Percentiles rank a stretch among this genome's conserved stretches.
Conservation (phyloP, 2,888 invertebrate species). For the Leuctra nigra region DNA sequence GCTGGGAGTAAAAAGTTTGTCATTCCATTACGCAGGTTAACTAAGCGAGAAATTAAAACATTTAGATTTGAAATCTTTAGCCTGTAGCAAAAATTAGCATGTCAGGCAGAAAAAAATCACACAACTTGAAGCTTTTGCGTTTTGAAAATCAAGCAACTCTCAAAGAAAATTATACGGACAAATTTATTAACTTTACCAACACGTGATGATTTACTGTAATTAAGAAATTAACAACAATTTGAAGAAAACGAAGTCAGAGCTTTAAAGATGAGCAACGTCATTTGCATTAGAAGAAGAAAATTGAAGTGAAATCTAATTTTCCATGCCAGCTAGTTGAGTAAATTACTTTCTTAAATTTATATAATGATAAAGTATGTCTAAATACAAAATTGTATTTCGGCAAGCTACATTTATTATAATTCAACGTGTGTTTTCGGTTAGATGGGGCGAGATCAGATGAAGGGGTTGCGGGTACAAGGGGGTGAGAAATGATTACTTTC, state of each 20-base stretch:
- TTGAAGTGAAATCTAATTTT: constrained; percentile 9
- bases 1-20: constrained; percentile 1
- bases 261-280: background rate
- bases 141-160: background rate
- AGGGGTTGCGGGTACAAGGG: constrained; percentile 15
- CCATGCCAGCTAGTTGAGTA: constrained; percentile 1
- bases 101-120: constrained; percentile 5
- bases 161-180: background rate
- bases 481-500: constrained; percentile 25
- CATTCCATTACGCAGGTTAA: constrained; percentile 21
- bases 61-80: constrained; percentile 10
- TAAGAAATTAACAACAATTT: constrained; percentile 4
- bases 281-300: constrained; percentile 1
- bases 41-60: constrained; percentile 24
- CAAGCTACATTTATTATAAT: too few species aligned
- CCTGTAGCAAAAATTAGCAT: constrained; percentile 11
- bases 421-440: constrained; percentile 23
- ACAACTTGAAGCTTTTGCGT: constrained; percentile 5
- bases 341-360: background rate
- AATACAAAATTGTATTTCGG: background rate
- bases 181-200: constrained; percentile 5
- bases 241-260: background rate
- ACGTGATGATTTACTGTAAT: background rate
- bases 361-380: background rate
- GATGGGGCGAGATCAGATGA: constrained; percentile 16